Evolutionary conservation across 2,113 vertebrate species (phyloP).

Genomic region (Taxidea taxus): DNA sequence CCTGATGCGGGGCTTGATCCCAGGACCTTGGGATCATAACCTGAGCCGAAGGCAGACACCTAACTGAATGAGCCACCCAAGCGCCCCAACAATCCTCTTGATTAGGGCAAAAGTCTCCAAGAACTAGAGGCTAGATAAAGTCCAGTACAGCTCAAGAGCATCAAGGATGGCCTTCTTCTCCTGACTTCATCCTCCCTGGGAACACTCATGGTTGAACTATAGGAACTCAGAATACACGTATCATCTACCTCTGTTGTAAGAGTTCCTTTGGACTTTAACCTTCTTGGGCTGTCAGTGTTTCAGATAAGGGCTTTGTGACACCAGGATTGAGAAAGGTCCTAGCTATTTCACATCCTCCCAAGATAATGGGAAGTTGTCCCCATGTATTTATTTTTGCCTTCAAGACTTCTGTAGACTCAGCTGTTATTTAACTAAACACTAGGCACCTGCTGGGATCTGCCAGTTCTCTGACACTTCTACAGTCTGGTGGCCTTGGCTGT

Average conservation of each 20-base stretch:
- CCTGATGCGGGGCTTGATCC: neutral
- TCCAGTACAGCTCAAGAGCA: neutral
- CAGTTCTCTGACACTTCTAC: neutral
- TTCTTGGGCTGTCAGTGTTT: neutral
- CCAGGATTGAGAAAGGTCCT: neutral
- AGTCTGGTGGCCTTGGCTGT: neutral
- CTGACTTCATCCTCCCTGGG: neutral
- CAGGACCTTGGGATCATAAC: neutral
- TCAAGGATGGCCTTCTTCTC: neutral
- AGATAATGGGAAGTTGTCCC: neutral
- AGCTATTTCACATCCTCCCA: conserved; percentile 12
- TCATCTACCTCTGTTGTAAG: neutral
- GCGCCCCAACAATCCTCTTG: neutral
- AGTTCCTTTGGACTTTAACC: neutral
- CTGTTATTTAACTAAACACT: neutral
- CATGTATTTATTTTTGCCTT: neutral
- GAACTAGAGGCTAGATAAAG: neutral
- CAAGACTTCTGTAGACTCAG: neutral
- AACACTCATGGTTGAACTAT: neutral
- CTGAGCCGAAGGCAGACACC: neutral
- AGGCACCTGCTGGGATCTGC: neutral
- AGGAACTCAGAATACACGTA: neutral
- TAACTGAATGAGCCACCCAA: neutral
- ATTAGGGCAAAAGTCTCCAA: neutral
- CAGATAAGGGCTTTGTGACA: neutral